These are phyloP conservation scores for Mesodorylaimus sp. DNA, from an alignment of 2,888 invertebrate species.

Conservation along the genomic window DNA sequence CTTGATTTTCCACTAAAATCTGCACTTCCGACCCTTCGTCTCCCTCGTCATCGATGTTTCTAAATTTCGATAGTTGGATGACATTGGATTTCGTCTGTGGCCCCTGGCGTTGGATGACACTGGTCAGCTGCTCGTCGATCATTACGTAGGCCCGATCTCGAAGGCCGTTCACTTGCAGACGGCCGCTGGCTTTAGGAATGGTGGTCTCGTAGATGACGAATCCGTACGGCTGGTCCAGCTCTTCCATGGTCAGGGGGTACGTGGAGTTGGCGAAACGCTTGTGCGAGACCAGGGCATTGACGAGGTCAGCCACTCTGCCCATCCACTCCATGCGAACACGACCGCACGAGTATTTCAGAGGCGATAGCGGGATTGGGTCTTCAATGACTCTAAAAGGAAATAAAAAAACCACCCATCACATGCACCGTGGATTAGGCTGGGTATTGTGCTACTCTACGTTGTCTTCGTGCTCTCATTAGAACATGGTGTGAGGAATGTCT, in stretches of 20 bases:
- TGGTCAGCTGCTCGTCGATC: constrained; percentile 13
- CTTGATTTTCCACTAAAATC: constrained; percentile 53
- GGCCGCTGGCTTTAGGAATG: constrained; percentile 14
- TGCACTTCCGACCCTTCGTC: constrained; percentile 12
- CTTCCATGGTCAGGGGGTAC: constrained; percentile 20
- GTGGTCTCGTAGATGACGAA: constrained; percentile 19
- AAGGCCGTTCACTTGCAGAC: constrained; percentile 15
- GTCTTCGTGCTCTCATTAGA: too few relatives aligned
- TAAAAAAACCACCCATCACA: too few relatives aligned
- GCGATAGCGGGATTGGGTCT: not conserved
- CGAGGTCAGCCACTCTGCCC: not conserved
- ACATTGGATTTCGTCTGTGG: not conserved
- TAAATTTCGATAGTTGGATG: not conserved
- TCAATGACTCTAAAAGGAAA: too few relatives aligned
- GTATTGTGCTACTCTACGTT: too few relatives aligned
- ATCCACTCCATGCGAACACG: not conserved
- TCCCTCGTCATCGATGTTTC: too few relatives aligned
- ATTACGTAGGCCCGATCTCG: constrained; percentile 20
- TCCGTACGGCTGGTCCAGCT: constrained; percentile 18
- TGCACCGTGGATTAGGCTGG: too few relatives aligned
- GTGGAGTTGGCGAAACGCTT: constrained; percentile 8
- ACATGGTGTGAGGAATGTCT: too few relatives aligned
- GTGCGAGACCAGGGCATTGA: not conserved
- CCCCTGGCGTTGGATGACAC: not conserved
- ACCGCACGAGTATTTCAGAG: not conserved